phyloP scores from a whole-genome alignment of 2,888 invertebrate species.

The Resseliella maxima region DNA sequence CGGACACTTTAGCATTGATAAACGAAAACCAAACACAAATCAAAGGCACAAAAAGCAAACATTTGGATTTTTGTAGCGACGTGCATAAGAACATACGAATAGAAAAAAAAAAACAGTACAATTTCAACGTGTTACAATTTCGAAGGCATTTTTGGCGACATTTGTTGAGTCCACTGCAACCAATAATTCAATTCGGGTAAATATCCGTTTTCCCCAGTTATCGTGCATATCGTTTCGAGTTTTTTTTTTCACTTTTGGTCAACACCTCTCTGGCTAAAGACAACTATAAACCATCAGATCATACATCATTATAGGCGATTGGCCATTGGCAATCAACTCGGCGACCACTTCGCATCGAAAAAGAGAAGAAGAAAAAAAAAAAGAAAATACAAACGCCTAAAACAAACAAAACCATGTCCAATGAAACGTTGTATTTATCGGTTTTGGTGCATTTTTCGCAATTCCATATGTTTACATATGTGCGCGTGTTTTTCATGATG shows the following conservation, averaged over 20 bases:
- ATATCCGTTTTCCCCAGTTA: constrained; percentile 23
- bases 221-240: not conserved
- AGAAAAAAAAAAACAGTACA: not conserved
- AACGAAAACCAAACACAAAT: constrained; percentile 26
- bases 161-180: constrained; percentile 18
- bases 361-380: not conserved
- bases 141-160: not conserved
- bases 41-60: constrained; percentile 10
- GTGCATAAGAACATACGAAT: not conserved
- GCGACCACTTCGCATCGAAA: not conserved
- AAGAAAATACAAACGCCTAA: not conserved
- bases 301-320: not conserved
- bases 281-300: constrained; percentile 20
- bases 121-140: too few species aligned
- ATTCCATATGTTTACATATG: constrained; percentile 24
- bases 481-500: constrained; percentile 53
- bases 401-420: constrained; percentile 3
- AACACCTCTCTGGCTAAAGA: constrained; percentile 47
- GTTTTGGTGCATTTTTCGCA: constrained; percentile 22
- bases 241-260: not conserved
- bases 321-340: not conserved
- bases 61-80: not conserved
- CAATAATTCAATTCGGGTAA: constrained; percentile 53
- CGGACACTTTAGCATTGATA: not conserved
- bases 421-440: not conserved